Evolutionary conservation across 2,888 invertebrate species (phyloP).

Genomic region (Entomobrya proxima): DNA sequence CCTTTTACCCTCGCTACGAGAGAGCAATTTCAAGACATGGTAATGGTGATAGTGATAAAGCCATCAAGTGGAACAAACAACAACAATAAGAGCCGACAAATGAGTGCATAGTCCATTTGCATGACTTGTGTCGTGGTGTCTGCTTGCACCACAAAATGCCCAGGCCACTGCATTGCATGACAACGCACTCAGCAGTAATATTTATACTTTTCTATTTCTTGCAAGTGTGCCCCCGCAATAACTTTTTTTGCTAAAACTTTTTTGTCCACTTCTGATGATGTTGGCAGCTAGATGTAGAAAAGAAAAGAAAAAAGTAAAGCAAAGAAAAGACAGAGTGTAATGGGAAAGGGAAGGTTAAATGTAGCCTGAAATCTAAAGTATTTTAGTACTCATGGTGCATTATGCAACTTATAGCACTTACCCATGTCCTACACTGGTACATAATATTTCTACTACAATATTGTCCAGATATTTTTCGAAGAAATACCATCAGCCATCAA

Average conservation of each 20-base stretch:
- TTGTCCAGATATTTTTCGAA: not conserved
- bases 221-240: not conserved
- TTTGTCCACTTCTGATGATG: slow-evolving; percentile 18
- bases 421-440: not conserved
- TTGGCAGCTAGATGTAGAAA: not conserved
- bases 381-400: not conserved
- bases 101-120: slow-evolving; percentile 40
- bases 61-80: slow-evolving; percentile 52
- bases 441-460: not conserved
- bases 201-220: not conserved
- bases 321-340: slow-evolving; percentile 3
- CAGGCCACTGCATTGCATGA: not conserved
- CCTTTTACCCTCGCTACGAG: not conserved
- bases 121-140: slow-evolving; percentile 38
- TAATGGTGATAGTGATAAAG: slow-evolving; percentile 45
- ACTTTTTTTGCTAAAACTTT: not conserved
- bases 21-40: not conserved
- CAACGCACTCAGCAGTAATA: not conserved
- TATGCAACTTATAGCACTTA: not conserved
- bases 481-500: not conserved
- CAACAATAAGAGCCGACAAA: slow-evolving; percentile 52
- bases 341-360: slow-evolving; percentile 60
- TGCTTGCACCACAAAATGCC: slow-evolving; percentile 28
- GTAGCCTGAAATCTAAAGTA: slow-evolving; percentile 63
- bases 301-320: not conserved